phyloP scores from a whole-genome alignment of 2,888 invertebrate species.

The Leucozona laternaria region DNA sequence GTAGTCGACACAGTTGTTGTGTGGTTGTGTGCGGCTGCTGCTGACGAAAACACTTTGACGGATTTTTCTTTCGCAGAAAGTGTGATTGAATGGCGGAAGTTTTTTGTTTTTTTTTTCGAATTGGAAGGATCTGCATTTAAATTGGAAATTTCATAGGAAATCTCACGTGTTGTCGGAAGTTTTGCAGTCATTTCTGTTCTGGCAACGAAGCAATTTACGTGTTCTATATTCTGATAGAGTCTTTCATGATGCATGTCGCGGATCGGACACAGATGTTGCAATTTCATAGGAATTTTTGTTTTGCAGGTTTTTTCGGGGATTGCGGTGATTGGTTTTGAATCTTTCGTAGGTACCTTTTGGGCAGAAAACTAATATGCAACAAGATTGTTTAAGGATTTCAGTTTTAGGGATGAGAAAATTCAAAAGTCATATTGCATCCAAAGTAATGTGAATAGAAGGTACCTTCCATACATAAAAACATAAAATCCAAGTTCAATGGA shows the following conservation, averaged over 20 bases:
- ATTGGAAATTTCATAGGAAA: slow-evolving; percentile 57
- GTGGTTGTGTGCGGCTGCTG: neutral
- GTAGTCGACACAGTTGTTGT: neutral
- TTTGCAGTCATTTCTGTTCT: slow-evolving; percentile 16
- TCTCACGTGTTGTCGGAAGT: slow-evolving; percentile 21
- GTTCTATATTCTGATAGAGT: slow-evolving; percentile 12
- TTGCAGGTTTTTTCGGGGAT: slow-evolving; percentile 29
- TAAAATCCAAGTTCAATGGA: neutral
- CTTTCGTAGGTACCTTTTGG: neutral
- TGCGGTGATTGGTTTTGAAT: slow-evolving; percentile 63
- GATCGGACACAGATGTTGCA: slow-evolving; percentile 49
- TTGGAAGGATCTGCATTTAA: slow-evolving; percentile 72
- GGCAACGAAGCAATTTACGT: slow-evolving; percentile 45
- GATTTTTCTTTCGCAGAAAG: slow-evolving; percentile 24
- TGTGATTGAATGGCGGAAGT: slow-evolving; percentile 51
- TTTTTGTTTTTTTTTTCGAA: slow-evolving; percentile 4
- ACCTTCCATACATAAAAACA: too few species aligned
- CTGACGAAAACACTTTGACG: slow-evolving; percentile 27
- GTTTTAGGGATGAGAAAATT: neutral
- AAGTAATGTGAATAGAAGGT: too few species aligned
- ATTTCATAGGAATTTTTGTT: neutral
- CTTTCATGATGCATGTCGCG: slow-evolving; percentile 6
- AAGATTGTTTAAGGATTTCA: neutral
- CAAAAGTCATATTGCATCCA: neutral
- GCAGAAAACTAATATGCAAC: neutral